Conservation (phyloP, 2,888 invertebrate species). For the Corythucha ciliata region DNA sequence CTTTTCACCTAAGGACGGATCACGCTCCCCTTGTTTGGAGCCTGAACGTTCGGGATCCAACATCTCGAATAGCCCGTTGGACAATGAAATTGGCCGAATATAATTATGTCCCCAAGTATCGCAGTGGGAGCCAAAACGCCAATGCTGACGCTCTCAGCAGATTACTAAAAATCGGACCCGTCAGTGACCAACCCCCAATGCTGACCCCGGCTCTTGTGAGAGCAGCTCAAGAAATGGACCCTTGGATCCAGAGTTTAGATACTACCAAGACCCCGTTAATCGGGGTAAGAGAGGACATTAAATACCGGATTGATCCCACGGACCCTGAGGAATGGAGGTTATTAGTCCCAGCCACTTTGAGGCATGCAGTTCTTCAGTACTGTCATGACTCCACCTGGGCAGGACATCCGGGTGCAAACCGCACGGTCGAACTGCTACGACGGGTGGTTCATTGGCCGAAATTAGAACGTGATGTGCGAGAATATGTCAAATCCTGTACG, state of each 20-base stretch:
- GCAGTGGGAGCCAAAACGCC: background rate
- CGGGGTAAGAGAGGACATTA: too few relatives aligned
- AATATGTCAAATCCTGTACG: background rate
- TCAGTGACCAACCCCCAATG: too few relatives aligned
- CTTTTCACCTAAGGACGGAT: background rate
- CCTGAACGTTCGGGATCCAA: background rate
- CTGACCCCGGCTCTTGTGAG: background rate
- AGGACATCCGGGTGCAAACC: background rate
- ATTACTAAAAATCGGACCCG: too few relatives aligned
- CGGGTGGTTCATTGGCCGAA: background rate
- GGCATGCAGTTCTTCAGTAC: background rate
- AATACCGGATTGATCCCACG: too few relatives aligned
- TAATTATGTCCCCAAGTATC: background rate
- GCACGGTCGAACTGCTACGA: background rate
- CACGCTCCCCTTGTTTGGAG: background rate
- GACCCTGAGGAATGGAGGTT: too few relatives aligned
- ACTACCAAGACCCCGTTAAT: background rate
- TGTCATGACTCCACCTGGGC: background rate
- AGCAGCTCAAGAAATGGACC: background rate
- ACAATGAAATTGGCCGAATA: background rate
- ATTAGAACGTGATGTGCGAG: background rate
- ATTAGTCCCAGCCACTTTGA: background rate
- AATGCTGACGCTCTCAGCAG: slow-evolving; percentile 10
- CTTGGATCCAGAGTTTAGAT: background rate
- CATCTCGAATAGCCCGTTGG: slow-evolving; percentile 2